These are phyloP conservation scores for Chymomyza procnemis DNA, from an alignment of 2,888 invertebrate genomes.

Conservation along the genomic window DNA sequence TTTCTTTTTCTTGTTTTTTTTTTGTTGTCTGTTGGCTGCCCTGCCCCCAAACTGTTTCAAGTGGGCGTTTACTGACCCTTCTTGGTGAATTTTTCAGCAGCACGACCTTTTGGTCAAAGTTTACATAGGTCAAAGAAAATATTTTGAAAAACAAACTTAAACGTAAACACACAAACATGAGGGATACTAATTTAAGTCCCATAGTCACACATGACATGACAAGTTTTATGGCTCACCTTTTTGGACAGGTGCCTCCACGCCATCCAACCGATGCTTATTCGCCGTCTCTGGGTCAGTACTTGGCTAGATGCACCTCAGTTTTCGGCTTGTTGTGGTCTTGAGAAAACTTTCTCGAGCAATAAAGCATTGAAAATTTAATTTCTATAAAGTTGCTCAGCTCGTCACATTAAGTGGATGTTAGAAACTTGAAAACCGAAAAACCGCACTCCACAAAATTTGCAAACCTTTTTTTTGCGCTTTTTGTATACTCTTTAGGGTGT, in stretches of 20 bases:
- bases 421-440: neutral
- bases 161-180: constrained; percentile 25
- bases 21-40: constrained; percentile 34
- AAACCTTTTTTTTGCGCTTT: too few species aligned
- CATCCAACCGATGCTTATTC: neutral
- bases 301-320: neutral
- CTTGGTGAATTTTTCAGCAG: constrained; percentile 2
- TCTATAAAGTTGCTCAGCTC: constrained; percentile 7
- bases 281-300: constrained; percentile 25
- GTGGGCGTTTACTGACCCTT: constrained; percentile 45
- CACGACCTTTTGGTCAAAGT: constrained; percentile 38
- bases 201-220: constrained; percentile 8
- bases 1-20: constrained; percentile 28
- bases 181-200: neutral
- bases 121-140: constrained; percentile 67
- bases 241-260: neutral
- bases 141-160: constrained; percentile 42
- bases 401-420: neutral
- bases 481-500: too few species aligned
- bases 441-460: too few species aligned
- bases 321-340: constrained; percentile 14
- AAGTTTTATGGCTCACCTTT: constrained; percentile 15
- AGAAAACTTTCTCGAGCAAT: constrained; percentile 31
- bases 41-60: constrained; percentile 36
- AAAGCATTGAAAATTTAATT: constrained; percentile 32